A percentile compares a stretch with the other conserved stretches of the same genome.
Conservation (phyloP, 2,888 invertebrate genomes). For the Vesta saturnalis region DNA sequence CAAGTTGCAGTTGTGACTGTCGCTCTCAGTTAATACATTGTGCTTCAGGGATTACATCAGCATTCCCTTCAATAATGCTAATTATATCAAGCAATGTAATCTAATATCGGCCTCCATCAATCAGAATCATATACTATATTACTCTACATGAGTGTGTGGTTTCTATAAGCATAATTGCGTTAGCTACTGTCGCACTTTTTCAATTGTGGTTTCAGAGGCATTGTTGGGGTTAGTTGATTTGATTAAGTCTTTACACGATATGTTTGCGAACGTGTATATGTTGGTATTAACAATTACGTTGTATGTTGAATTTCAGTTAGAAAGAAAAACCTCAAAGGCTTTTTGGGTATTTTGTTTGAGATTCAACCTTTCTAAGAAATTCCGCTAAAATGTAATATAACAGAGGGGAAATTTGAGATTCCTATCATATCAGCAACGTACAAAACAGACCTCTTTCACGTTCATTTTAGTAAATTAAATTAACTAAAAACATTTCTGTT, state of each 20-base stretch:
- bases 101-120: slow-evolving; percentile 36
- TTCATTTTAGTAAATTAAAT: not conserved
- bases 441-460: not conserved
- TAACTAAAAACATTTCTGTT: not conserved
- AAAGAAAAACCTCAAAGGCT: slow-evolving; percentile 1
- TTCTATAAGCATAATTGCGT: slow-evolving; percentile 37
- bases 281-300: not conserved
- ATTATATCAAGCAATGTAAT: slow-evolving; percentile 35
- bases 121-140: slow-evolving; percentile 37
- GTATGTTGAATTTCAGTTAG: too few relatives aligned
- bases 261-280: slow-evolving; percentile 20
- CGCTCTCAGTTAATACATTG: slow-evolving; percentile 27
- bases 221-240: slow-evolving; percentile 30
- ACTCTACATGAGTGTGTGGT: slow-evolving; percentile 26
- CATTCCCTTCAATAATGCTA: slow-evolving; percentile 31
- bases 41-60: slow-evolving; percentile 25
- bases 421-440: not conserved
- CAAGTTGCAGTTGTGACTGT: slow-evolving; percentile 10
- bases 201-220: slow-evolving; percentile 26
- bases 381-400: not conserved
- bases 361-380: not conserved
- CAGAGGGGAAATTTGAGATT: not conserved
- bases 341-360: slow-evolving; percentile 1
- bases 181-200: slow-evolving; percentile 31
- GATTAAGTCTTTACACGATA: slow-evolving; percentile 24